Evolutionary conservation across 2,113 vertebrate species (phyloP), one percentile per base, ranked within the genome.

Genomic region (Brienomyrus brachyistius): DNA sequence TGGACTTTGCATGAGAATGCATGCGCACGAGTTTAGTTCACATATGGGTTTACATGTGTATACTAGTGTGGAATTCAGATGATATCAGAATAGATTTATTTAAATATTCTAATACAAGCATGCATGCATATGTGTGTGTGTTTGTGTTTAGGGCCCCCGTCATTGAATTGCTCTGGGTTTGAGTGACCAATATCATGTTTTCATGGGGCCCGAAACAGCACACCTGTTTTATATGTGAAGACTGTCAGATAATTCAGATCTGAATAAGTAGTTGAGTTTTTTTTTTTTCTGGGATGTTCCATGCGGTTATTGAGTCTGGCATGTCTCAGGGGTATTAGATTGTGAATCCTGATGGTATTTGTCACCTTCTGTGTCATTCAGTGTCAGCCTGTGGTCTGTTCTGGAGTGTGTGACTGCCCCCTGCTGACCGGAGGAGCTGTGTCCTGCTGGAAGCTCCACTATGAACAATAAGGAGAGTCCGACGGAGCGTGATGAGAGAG

Each of bases 401-500:
- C 80, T 90, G 87, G 10, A 54, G 86, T 86, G 87, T 93, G 91
- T 96, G 93, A 95, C 89, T 59, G 87, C 91, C 88, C 59, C 66
- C 93, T 86, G 92, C 92, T 94, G 89, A 91, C 92, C 93, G 92
- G 93, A 94, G 90, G 89, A 89, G 83, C 31, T 87, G 86, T n/a
- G 85, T 88, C 86, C 80, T 47, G 15, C 80, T 83, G 35, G 80
- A 9, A 23, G 87, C 91, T 92, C 94, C 95, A 92, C 94, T 95
- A 97, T 97, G 96, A 97, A 95, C 95, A 96, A 95, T 94, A 97
- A 96, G 95, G 96, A 97, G 91, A 94, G 93, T 94, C 93, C 94
- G 89, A 95, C 94, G 0, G 97, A 97, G 94, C 94, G 96, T 90
- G 97, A 97, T 97, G 90, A 95, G 96, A 88, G 54, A 43, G 52